A percentile compares a stretch with the other conserved stretches of the same genome.
Evolutionary conservation across 1,140 invertebrate genomes (phyloP).

Genomic region (Drosophila kohkoa): DNA sequence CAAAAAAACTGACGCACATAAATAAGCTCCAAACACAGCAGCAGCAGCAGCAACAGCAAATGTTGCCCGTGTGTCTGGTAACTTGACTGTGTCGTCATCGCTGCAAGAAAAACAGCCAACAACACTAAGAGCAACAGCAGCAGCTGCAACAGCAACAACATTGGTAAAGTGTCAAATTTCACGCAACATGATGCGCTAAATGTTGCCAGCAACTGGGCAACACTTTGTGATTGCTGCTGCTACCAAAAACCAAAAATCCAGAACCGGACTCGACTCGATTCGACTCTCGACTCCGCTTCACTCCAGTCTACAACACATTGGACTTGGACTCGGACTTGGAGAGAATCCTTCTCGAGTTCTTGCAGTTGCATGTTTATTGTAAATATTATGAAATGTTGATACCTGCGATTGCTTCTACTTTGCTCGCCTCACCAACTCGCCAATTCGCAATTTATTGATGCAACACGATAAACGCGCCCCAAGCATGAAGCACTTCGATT

Average conservation of each 20-base stretch:
- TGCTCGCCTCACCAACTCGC: slow-evolving; percentile 23
- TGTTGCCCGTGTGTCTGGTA: slow-evolving; percentile 75
- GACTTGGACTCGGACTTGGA: too few species aligned
- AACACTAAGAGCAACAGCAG: slow-evolving; percentile 10
- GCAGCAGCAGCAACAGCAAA: slow-evolving; percentile 35
- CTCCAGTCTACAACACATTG: too few species aligned
- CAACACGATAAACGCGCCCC: slow-evolving; percentile 76
- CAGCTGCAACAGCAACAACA: slow-evolving; percentile 27
- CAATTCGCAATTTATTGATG: slow-evolving; percentile 74
- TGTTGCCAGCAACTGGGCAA: slow-evolving; percentile 73
- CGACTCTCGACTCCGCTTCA: too few species aligned
- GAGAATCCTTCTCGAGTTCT: slow-evolving; percentile 32
- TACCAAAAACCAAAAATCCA: slow-evolving; percentile 7
- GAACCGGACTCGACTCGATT: neutral
- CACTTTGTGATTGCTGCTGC: slow-evolving; percentile 24
- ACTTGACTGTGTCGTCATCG: slow-evolving; percentile 71
- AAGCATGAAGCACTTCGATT: slow-evolving; percentile 57
- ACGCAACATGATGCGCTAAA: slow-evolving; percentile 82
- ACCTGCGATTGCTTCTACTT: slow-evolving; percentile 61
- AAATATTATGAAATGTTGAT: slow-evolving; percentile 84
- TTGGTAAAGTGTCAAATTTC: slow-evolving; percentile 79
- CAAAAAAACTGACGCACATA: slow-evolving; percentile 39
- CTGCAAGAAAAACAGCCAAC: slow-evolving; percentile 20
- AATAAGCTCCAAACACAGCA: slow-evolving; percentile 49
- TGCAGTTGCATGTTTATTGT: slow-evolving; percentile 84